These are phyloP conservation scores for Mesocentrotus franciscanus DNA, from an alignment of 53 echinoderm and acorn worm genomes.

Conservation along the genomic window DNA sequence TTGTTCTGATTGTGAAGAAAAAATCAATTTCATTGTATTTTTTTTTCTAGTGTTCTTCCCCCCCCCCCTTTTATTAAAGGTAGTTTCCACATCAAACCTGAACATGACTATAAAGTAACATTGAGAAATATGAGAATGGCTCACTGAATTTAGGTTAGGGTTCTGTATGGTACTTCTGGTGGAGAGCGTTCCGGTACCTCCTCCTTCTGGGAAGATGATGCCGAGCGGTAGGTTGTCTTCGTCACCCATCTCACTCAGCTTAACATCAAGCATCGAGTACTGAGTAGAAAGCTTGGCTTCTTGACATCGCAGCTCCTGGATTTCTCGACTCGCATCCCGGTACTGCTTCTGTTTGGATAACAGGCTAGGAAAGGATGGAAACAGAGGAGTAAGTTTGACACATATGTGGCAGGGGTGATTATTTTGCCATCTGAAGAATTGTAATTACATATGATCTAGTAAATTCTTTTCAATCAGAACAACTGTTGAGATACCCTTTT, in stretches of 20 bases:
- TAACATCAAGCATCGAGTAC: slow-evolving; percentile 76
- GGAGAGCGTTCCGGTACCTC: slow-evolving; percentile 5
- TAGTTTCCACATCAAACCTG: background rate
- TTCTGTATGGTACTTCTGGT: slow-evolving; percentile 18
- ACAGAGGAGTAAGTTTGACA: background rate
- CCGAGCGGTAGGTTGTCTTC: slow-evolving; percentile 84
- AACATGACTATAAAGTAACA: background rate
- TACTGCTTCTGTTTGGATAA: slow-evolving; percentile 94
- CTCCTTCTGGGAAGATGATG: slow-evolving; percentile 77
- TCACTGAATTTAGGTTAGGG: slow-evolving; percentile 47
- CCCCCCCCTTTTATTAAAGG: too few relatives aligned
- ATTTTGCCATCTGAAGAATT: background rate
- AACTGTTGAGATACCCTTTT: too few relatives aligned
- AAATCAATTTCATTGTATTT: too few relatives aligned
- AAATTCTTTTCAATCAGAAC: too few relatives aligned
- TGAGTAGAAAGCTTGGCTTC: slow-evolving; percentile 88
- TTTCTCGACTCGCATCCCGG: slow-evolving; percentile 84
- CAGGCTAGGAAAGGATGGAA: slow-evolving; percentile 67
- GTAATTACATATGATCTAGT: too few relatives aligned
- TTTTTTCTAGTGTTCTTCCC: too few relatives aligned
- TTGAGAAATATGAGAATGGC: background rate
- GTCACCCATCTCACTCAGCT: slow-evolving; percentile 77
- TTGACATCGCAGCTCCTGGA: slow-evolving; percentile 90
- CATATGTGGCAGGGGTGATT: background rate
- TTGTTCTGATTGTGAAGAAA: too few relatives aligned